Evolutionary conservation across 2,797 vertebrate genomes (phyloP), one percentile per base, ranked within the genome.

Genomic region (Poecilia picta): DNA sequence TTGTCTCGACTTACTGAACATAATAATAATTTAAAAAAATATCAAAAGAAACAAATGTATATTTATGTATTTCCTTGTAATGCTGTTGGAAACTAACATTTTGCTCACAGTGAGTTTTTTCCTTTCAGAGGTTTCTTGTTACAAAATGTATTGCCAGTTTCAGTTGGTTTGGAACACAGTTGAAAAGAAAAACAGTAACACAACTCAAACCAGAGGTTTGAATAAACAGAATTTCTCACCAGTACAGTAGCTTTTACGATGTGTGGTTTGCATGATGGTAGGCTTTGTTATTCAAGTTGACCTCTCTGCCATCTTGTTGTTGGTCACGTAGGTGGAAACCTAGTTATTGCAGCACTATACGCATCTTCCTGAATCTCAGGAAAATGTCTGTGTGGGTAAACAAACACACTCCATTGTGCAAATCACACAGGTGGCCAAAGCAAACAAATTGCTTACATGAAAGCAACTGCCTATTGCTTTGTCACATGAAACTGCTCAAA

Each of bases 311-410:
- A 18, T 10, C 43, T 46, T 53, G 49, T n/a, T 23, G 5, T 1
- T 33, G 62, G 36, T 85, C 16, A 13, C 53, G 3, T 49, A 39
- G 2, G 12, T 73, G 4, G 7, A 76, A 73, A 73, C 66, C 49
- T 41, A 28, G 39, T 23, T 47, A 5, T 28, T 12, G 46, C 33
- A 53, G 31, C 71, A 49, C 15, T 49, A 5, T 59, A 2, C 7
- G 36, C 3, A 5, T 25, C 43, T 73, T 80, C 47, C 64, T 70
- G 43, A 77, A 77, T 25, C 51, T 23, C 78, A 75, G n/a, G 28
- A 68, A 51, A 66, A 41, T 53, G 51, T 46, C 72, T 57, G 7
- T 2, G 59, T 13, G n/a, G 51, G 31, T 43, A 31, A 45, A 41
- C 11, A 51, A 49, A 62, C 3, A 68, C 10, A 57, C 46, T 75